Base-by-base conservation (phyloP, 2,888 invertebrate species). In the Calameuta pallipes region DNA sequence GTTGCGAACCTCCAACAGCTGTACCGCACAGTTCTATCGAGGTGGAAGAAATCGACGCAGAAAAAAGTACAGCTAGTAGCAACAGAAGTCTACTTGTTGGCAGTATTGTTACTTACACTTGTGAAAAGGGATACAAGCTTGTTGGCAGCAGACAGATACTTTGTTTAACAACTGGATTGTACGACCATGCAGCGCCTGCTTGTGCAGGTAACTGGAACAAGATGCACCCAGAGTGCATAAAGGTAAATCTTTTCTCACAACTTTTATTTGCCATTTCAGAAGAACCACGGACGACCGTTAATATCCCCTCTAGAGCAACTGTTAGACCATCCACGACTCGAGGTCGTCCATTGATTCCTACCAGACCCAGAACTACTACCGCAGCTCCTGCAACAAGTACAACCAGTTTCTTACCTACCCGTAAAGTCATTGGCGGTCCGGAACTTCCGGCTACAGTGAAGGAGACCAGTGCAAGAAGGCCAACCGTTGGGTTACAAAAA, bases 121-220 rank as follows among this genome's bases (percentile, higher is more conserved):
- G 98, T 88, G 93, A 94, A 1, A 92, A 93, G 30, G 96, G 96
- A 0, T 96, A 93, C 90, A 93, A 92, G 80, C 92, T 98, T 77
- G 92, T 93, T 34, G 98, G 98, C 34, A 92, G 95, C 1, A 92
- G 93, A 30, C 92, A 94, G 75, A 92, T 96, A 56, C 93, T 93
- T 35, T 98, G 98, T 85, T 92, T 96, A 76, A 93, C 95, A 15
- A 95, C 94, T 75, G 98, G 98, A 0, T 94, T 95, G 80, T 98
- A 97, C 94, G 97, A 97, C 89, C 94, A 94, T 76, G 92, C 94
- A 0, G 92, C 96, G 74, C 97, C 98, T 0, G 93, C 93, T 75
- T 98, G 98, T 90, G 93, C 93, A 90, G 93, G 96, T 94, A 92
- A 92, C 92, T 88, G 69, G 33, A 69, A 3, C 23, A 41, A 15